Percentiles rank a stretch among this genome's conserved stretches.
Conservation (phyloP, 2,888 invertebrate genomes). For the Phaedon cochleariae region DNA sequence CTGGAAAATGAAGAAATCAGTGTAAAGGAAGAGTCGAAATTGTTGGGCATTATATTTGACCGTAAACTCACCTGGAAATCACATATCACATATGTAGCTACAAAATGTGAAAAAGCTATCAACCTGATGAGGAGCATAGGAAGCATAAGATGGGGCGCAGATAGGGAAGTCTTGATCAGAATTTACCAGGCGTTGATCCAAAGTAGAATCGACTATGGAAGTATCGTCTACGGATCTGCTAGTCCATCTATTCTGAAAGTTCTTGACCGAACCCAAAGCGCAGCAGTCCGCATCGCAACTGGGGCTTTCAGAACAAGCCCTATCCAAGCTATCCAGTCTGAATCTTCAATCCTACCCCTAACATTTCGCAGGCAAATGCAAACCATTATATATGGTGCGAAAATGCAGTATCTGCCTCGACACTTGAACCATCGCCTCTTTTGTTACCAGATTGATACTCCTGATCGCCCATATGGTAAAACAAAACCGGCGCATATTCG, state of each 20-base stretch:
- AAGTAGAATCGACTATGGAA: conserved; percentile 17
- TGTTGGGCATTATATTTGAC: conserved; percentile 8
- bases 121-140: conserved; percentile 6
- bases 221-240: conserved; percentile 12
- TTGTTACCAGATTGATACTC: no score
- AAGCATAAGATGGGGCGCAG: conserved; percentile 17
- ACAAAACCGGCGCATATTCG: no score
- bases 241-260: neutral
- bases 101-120: conserved; percentile 3
- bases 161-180: conserved; percentile 1
- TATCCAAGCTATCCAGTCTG: neutral
- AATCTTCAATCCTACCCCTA: neutral
- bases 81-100: conserved; percentile 5
- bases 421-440: neutral
- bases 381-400: neutral
- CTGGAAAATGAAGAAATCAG: neutral
- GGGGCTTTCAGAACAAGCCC: conserved; percentile 14
- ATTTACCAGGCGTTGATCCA: conserved; percentile 11
- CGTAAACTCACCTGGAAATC: conserved; percentile 5
- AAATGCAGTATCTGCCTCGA: neutral
- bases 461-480: no score
- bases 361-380: neutral
- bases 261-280: conserved; percentile 8
- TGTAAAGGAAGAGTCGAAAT: neutral
- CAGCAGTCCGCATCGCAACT: neutral